Conservation (phyloP, 2,888 invertebrate species). For the Hydraecia micacea region DNA sequence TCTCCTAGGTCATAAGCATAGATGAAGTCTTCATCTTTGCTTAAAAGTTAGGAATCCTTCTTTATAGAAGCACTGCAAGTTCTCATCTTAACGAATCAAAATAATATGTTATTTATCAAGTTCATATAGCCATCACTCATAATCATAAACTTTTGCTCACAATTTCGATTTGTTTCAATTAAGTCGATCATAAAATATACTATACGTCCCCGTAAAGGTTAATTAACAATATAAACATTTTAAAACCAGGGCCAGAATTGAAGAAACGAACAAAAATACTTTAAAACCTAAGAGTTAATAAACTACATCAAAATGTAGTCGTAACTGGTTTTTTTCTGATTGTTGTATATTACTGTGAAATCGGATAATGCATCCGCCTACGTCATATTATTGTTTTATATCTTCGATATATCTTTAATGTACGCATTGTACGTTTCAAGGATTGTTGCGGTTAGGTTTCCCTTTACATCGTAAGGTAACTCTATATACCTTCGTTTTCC, state of each 20-base stretch:
- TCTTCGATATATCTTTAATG: constrained; percentile 5
- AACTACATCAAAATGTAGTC: constrained; percentile 14
- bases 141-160: neutral
- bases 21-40: neutral
- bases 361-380: constrained; percentile 51
- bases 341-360: constrained; percentile 46
- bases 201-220: constrained; percentile 1
- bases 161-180: neutral
- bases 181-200: constrained; percentile 14
- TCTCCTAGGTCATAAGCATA: neutral
- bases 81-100: neutral
- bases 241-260: constrained; percentile 1
- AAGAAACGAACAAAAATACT: constrained; percentile 8
- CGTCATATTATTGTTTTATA: constrained; percentile 28
- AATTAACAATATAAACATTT: constrained; percentile 13
- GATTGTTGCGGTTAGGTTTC: constrained; percentile 45
- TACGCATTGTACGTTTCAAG: constrained; percentile 36
- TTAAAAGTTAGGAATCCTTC: neutral
- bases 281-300: constrained; percentile 27
- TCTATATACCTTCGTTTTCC: constrained; percentile 19
- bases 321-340: constrained; percentile 35
- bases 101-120: neutral
- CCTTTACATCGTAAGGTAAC: constrained; percentile 38
- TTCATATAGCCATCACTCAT: neutral
- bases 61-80: neutral